phyloP scores from a whole-genome alignment of 2,113 vertebrate genomes.

The Actinemys pallida region DNA sequence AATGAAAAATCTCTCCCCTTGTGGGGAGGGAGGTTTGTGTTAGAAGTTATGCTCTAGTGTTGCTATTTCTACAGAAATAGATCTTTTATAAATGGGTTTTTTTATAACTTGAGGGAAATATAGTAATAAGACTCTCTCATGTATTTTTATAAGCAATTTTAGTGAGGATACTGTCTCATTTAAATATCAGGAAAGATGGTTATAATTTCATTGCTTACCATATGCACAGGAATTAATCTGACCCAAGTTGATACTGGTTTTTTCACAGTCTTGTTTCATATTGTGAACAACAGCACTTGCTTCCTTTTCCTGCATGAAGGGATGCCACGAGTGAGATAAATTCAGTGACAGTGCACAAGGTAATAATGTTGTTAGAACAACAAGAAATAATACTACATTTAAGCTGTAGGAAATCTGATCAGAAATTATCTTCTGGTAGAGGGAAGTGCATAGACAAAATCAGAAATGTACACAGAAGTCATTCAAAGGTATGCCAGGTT shows the following conservation, averaged over 20 bases:
- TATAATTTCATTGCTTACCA: background rate
- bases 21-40: background rate
- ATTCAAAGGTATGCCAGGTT: background rate
- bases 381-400: background rate
- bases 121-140: background rate
- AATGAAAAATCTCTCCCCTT: background rate
- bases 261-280: background rate
- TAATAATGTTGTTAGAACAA: background rate
- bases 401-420: background rate
- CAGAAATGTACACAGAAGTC: background rate
- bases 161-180: background rate
- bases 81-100: background rate
- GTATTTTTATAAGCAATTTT: background rate
- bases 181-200: background rate
- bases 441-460: background rate
- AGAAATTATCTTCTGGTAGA: background rate
- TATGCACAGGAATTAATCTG: background rate
- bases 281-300: background rate
- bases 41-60: background rate
- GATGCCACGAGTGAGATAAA: rapidly evolving
- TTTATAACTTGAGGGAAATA: background rate
- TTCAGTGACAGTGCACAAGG: background rate
- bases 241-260: background rate
- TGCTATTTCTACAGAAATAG: background rate
- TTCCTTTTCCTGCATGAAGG: background rate